phyloP scores from a whole-genome alignment of 2,113 vertebrate genomes.

The Phycodurus eques region DNA sequence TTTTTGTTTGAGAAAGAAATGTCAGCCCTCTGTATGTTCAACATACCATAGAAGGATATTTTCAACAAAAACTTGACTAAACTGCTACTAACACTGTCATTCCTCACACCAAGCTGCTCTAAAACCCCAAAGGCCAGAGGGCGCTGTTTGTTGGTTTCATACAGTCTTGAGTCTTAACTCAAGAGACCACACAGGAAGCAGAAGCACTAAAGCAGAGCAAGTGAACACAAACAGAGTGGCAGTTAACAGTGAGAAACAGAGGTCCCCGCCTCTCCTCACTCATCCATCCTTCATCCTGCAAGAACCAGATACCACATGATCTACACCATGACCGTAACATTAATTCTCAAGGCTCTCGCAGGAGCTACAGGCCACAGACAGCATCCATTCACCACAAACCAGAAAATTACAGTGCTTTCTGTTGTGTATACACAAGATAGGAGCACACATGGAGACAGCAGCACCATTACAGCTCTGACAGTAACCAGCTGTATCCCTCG shows the following conservation, averaged over 20 bases:
- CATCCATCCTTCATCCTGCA: slow-evolving; percentile 15
- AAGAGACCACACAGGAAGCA: slow-evolving; percentile 35
- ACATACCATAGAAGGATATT: no score
- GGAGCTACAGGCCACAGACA: slow-evolving; percentile 10
- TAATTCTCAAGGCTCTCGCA: slow-evolving; percentile 26
- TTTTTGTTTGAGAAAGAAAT: no score
- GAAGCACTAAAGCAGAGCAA: slow-evolving; percentile 40
- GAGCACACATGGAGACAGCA: slow-evolving; percentile 18
- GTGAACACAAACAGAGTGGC: slow-evolving; percentile 38
- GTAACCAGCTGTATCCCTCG: slow-evolving; percentile 53
- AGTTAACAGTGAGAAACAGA: slow-evolving; percentile 23
- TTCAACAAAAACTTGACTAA: no score
- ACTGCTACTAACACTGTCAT: no score
- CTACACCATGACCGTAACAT: slow-evolving; percentile 33
- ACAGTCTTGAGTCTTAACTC: slow-evolving; percentile 15
- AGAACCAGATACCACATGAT: slow-evolving; percentile 45
- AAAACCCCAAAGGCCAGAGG: background rate
- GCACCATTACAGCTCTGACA: slow-evolving; percentile 42
- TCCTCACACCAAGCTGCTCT: background rate
- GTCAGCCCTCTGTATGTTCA: no score
- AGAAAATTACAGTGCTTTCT: slow-evolving; percentile 28
- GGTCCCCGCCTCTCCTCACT: slow-evolving; percentile 15
- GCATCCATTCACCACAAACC: slow-evolving; percentile 18
- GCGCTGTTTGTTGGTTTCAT: slow-evolving; percentile 10
- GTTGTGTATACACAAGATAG: slow-evolving; percentile 47